Conservation (phyloP, 2,888 invertebrate species). For the Dryadula phaetusa region DNA sequence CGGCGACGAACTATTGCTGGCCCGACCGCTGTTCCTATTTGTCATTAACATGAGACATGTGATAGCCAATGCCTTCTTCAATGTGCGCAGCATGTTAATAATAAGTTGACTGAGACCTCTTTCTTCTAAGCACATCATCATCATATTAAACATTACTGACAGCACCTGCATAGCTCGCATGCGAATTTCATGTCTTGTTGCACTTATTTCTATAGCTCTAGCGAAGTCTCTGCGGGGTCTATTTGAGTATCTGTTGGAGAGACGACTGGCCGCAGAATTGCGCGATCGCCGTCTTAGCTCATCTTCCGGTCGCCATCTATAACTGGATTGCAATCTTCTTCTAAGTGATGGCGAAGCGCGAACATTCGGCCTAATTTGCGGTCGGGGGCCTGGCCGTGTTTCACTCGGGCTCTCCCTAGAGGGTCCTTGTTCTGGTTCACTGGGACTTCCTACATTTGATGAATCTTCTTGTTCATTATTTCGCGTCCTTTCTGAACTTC, state of each 20-base stretch:
- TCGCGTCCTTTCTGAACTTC: constrained; percentile 51
- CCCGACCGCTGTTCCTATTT: constrained; percentile 60
- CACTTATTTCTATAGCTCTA: constrained; percentile 71
- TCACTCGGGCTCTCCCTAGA: constrained; percentile 50
- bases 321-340: constrained; percentile 60
- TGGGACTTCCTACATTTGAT: constrained; percentile 34
- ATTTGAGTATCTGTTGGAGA: constrained; percentile 59
- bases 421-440: constrained; percentile 49
- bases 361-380: constrained; percentile 54
- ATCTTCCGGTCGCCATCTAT: constrained; percentile 69
- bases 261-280: constrained; percentile 55
- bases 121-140: constrained; percentile 82
- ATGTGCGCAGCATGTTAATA: constrained; percentile 72
- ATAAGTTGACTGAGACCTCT: constrained; percentile 75
- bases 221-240: constrained; percentile 67
- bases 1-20: constrained; percentile 55
- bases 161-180: constrained; percentile 80
- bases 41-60: constrained; percentile 79
- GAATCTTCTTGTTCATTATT: constrained; percentile 48
- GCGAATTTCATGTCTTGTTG: constrained; percentile 77
- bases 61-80: constrained; percentile 76
- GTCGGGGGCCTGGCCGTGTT: constrained; percentile 41
- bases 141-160: constrained; percentile 81
- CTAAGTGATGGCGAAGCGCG: constrained; percentile 59
- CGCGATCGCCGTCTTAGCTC: constrained; percentile 65